Evolutionary conservation across 2,797 vertebrate species (phyloP), one percentile per base, ranked within the genome.

Genomic region (Australoheros facetus): DNA sequence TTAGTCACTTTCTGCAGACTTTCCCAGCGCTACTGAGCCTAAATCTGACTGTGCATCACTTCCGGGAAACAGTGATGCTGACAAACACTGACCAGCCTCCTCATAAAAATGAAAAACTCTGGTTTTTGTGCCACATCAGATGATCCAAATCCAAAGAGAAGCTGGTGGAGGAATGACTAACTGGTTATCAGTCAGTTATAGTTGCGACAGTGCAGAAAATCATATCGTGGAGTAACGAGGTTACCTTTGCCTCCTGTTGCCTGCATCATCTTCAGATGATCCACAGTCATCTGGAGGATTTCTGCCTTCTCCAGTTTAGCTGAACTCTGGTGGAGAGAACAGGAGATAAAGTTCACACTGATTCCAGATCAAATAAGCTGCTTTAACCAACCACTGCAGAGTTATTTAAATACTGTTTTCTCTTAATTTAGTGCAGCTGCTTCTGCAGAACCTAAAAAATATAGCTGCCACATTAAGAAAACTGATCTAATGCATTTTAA

Each of bases 231-330:
- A 30, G 62, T 16, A 21, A 16, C 4, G 4, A 85, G 70, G 92
- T 95, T 95, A 98, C 97, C 97, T 97, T 97, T 98, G 75, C 97
- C 97, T 89, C 96, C 97, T 0, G 96, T 96, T 3, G 96, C 96
- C 94, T 98, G 97, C 69, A 99, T 96, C 96, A 97, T 96, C 96
- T 98, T 99, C 91, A 99, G 94, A 89, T 99, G 98, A 94, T 99
- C 98, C 90, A 99, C 98, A 28, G 98, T 98, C 98, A 99, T 98
- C 95, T 98, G 98, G 71, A 99, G 87, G 89, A 99, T 98, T 95
- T 98, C 97, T 0, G 97, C 97, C 90, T 99, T 99, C 96, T 99
- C 98, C 91, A 99, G 96, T 93, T 99, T 98, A 83, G 97, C 97
- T 83, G 97, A 98, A 74, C 97, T 97, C 97, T 98, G 94, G 84